These are phyloP conservation scores for Tachysurus vachellii DNA, from an alignment of 2,113 vertebrate genomes.

Conservation along the genomic window DNA sequence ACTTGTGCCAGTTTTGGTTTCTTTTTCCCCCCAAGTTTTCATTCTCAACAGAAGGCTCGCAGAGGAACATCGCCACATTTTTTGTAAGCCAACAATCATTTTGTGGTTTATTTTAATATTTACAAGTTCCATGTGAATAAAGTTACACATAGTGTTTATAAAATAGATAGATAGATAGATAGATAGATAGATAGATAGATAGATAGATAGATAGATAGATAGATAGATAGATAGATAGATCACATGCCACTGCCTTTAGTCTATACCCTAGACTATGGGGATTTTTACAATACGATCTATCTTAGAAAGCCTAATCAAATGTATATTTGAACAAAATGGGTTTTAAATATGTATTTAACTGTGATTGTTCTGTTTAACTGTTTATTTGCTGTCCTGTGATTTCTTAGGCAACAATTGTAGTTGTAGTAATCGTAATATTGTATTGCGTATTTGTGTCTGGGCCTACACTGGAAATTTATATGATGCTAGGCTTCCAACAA, in stretches of 20 bases:
- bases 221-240: too few species aligned
- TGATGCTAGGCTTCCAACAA: neutral
- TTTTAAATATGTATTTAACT: too few species aligned
- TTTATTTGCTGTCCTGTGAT: too few species aligned
- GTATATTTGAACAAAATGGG: too few species aligned
- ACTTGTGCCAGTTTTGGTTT: neutral
- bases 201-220: too few species aligned
- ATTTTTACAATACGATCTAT: neutral
- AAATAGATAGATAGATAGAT: too few species aligned
- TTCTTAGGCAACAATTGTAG: too few species aligned
- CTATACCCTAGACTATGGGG: constrained; percentile 7
- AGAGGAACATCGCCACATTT: neutral
- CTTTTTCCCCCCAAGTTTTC: neutral
- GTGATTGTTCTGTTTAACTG: too few species aligned
- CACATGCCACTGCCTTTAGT: constrained; percentile 50
- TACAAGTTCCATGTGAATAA: neutral
- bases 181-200: too few species aligned
- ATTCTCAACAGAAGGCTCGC: neutral
- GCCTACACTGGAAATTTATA: neutral
- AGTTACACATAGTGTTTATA: neutral
- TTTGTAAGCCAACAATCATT: neutral
- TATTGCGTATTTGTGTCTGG: neutral
- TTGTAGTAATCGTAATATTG: too few species aligned
- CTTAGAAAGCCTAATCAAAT: too few species aligned
- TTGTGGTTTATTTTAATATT: neutral